Conservation (phyloP, 2,888 invertebrate genomes). For the Drosophila trichaetosa region DNA sequence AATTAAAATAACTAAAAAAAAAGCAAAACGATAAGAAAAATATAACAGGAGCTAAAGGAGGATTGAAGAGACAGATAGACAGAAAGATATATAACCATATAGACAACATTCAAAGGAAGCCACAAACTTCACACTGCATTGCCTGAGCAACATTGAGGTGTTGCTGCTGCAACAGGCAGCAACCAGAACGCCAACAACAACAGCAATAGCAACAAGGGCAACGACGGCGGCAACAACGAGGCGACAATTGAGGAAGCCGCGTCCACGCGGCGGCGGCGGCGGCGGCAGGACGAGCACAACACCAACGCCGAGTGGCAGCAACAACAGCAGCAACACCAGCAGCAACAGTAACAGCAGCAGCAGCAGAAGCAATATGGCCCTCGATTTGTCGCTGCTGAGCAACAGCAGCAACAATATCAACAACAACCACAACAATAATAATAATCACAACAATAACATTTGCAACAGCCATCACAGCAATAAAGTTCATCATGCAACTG, state of each 20-base stretch:
- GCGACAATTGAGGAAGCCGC: slow-evolving; percentile 42
- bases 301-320: slow-evolving; percentile 53
- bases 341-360: slow-evolving; percentile 23
- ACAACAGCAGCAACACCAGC: slow-evolving; percentile 18
- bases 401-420: slow-evolving; percentile 38
- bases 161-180: slow-evolving; percentile 47
- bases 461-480: slow-evolving; percentile 21
- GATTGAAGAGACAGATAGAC: neutral
- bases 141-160: slow-evolving; percentile 49
- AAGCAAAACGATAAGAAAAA: slow-evolving; percentile 1
- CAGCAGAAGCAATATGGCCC: slow-evolving; percentile 76
- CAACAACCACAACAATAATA: slow-evolving; percentile 30
- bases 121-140: slow-evolving; percentile 40
- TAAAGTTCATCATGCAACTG: slow-evolving; percentile 37
- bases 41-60: neutral
- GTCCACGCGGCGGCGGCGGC: slow-evolving; percentile 21
- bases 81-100: slow-evolving; percentile 3
- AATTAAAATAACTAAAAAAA: slow-evolving; percentile 4
- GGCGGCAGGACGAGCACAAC: slow-evolving; percentile 37
- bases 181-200: slow-evolving; percentile 5
- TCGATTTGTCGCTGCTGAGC: slow-evolving; percentile 75
- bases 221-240: slow-evolving; percentile 31
- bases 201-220: slow-evolving; percentile 6
- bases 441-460: slow-evolving; percentile 14
- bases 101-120: neutral